Conservation (phyloP, 2,888 invertebrate species). For the Oscheius sp. region DNA sequence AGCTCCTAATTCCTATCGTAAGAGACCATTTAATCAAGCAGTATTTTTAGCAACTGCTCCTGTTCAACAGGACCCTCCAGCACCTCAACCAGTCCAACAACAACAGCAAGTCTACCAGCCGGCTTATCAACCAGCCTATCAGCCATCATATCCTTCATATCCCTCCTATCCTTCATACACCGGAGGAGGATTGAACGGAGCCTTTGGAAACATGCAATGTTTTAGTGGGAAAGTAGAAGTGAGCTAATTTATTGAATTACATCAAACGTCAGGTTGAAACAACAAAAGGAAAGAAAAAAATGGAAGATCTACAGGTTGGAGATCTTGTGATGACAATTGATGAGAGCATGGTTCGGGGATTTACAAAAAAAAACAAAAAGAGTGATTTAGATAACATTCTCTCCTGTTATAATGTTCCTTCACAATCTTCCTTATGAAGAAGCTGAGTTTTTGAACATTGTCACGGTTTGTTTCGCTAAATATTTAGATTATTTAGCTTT, state of each 20-base stretch:
- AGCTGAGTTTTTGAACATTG: slow-evolving; percentile 57
- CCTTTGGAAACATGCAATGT: slow-evolving; percentile 55
- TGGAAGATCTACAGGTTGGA: slow-evolving; percentile 62
- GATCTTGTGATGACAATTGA: slow-evolving; percentile 65
- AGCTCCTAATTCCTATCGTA: background rate
- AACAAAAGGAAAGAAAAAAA: slow-evolving; percentile 54
- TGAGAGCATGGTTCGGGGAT: slow-evolving; percentile 51
- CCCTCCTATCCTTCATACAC: slow-evolving; percentile 29
- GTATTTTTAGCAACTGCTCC: background rate
- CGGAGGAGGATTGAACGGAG: slow-evolving; percentile 28
- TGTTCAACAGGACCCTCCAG: slow-evolving; percentile 3
- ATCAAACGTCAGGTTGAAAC: slow-evolving; percentile 46
- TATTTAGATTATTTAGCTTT: background rate
- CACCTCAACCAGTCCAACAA: background rate
- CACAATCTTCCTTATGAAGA: slow-evolving; percentile 56
- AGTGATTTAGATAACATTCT: slow-evolving; percentile 55
- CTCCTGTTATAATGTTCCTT: slow-evolving; percentile 67
- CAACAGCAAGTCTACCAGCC: slow-evolving; percentile 22
- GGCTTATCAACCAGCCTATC: slow-evolving; percentile 19
- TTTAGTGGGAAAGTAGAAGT: slow-evolving; percentile 66
- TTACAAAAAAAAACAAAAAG: background rate
- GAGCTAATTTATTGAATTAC: background rate
- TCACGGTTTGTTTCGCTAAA: slow-evolving; percentile 36
- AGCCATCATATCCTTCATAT: slow-evolving; percentile 19
- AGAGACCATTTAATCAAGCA: background rate